Percentiles rank a stretch among this genome's conserved stretches.
Conservation (phyloP, 2,888 invertebrate species). For the Acholoe squamosa region DNA sequence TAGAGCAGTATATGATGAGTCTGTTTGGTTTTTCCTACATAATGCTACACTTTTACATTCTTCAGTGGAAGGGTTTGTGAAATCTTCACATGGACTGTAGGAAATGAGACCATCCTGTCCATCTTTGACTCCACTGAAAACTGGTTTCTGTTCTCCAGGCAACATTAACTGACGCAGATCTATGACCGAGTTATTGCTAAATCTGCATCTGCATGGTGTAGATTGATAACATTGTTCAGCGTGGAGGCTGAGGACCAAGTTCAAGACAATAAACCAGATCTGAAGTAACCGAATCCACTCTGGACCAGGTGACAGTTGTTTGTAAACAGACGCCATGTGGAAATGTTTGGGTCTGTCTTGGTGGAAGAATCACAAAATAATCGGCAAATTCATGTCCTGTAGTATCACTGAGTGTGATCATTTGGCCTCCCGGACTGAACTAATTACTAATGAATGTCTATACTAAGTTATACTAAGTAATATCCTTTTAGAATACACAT, state of each 20-base stretch:
- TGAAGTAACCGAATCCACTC: background rate
- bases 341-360: background rate
- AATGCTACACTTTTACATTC: constrained; percentile 31
- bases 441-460: too few relatives aligned
- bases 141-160: background rate
- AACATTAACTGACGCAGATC: background rate
- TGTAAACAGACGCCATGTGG: constrained; percentile 64
- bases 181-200: background rate
- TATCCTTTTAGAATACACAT: too few relatives aligned
- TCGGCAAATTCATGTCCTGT: too few relatives aligned
- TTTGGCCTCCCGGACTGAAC: too few relatives aligned
- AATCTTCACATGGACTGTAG: constrained; percentile 60
- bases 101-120: background rate
- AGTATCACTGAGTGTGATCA: too few relatives aligned
- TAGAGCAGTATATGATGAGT: constrained; percentile 34
- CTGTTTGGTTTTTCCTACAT: constrained; percentile 49
- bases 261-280: background rate
- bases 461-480: too few relatives aligned
- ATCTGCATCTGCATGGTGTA: background rate
- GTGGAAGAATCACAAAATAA: too few relatives aligned
- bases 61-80: background rate
- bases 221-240: background rate
- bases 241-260: background rate
- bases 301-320: constrained; percentile 28
- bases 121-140: background rate